These are phyloP conservation scores for Hydrolagus colliei DNA, from an alignment of 2,797 vertebrate genomes.

Conservation along the genomic window DNA sequence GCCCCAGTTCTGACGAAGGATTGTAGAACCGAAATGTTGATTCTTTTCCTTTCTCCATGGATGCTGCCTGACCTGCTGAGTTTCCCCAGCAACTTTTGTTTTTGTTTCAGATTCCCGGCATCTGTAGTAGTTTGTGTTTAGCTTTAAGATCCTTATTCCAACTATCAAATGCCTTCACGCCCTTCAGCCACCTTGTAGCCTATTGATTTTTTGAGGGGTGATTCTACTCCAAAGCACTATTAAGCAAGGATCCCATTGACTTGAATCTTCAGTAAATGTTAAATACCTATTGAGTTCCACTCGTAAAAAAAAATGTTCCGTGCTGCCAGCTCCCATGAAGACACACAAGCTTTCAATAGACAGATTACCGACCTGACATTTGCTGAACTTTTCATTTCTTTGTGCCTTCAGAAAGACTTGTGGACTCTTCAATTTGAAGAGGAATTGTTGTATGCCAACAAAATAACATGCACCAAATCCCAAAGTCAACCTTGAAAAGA, in stretches of 20 bases:
- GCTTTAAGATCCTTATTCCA: too few relatives aligned
- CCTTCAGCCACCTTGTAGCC: too few relatives aligned
- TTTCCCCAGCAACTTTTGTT: too few relatives aligned
- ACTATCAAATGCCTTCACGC: too few relatives aligned
- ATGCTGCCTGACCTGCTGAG: too few relatives aligned
- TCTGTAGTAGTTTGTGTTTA: too few relatives aligned
- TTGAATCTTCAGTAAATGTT: not conserved
- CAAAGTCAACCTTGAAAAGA: not conserved
- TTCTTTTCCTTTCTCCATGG: too few relatives aligned
- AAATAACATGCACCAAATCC: not conserved
- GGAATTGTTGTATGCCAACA: not conserved
- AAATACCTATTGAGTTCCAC: not conserved
- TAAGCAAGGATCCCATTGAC: not conserved
- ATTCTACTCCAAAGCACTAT: not conserved
- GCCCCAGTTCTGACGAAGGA: too few relatives aligned
- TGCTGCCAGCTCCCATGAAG: not conserved
- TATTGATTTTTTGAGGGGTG: too few relatives aligned
- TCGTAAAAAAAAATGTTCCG: not conserved
- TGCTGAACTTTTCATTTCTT: not conserved
- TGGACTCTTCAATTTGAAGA: not conserved
- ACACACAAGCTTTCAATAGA: not conserved
- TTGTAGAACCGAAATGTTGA: too few relatives aligned
- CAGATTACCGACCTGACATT: not conserved
- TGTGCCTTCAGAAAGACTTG: not conserved
- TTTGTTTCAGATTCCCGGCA: too few relatives aligned